phyloP scores from a whole-genome alignment of 2,888 invertebrate species.

The Gnatocerus cornutus region DNA sequence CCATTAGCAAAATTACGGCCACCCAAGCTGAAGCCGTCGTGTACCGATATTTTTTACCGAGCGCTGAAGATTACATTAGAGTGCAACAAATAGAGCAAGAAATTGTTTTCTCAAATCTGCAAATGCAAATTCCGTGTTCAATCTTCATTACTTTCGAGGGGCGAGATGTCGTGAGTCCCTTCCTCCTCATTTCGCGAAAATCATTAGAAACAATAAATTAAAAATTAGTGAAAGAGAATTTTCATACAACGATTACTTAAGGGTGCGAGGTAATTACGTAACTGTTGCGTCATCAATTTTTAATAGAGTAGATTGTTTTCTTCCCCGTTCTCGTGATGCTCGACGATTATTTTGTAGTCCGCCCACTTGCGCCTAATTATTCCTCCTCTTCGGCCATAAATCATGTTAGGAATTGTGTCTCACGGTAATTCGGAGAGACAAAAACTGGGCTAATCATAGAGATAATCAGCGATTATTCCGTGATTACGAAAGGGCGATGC shows the following conservation, averaged over 20 bases:
- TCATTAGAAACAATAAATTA: constrained; percentile 30
- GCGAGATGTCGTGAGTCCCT: background rate
- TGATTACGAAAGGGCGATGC: constrained; percentile 31
- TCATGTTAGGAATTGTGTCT: constrained; percentile 41
- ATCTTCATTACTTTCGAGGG: background rate
- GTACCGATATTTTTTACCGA: constrained; percentile 2
- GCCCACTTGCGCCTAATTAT: constrained; percentile 47
- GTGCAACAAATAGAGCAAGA: background rate
- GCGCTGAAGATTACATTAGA: background rate
- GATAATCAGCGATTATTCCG: constrained; percentile 26
- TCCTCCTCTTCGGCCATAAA: constrained; percentile 43
- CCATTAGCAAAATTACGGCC: constrained; percentile 39
- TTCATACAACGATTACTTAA: constrained; percentile 14
- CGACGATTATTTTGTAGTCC: constrained; percentile 43
- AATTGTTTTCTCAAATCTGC: background rate
- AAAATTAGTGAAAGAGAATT: constrained; percentile 25
- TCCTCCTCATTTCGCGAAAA: constrained; percentile 3
- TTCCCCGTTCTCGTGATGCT: constrained; percentile 42
- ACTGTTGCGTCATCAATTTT: constrained; percentile 46
- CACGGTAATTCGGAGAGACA: constrained; percentile 35
- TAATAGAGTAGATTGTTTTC: constrained; percentile 47
- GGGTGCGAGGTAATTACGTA: constrained; percentile 41
- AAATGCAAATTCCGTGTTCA: background rate
- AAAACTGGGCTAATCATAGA: constrained; percentile 38
- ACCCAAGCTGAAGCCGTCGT: constrained; percentile 32